Percentiles rank a stretch among this genome's conserved stretches.
Conservation (phyloP, 30 jellyfish, hydroid and myxozoan species). For the Aurelia sp. region DNA sequence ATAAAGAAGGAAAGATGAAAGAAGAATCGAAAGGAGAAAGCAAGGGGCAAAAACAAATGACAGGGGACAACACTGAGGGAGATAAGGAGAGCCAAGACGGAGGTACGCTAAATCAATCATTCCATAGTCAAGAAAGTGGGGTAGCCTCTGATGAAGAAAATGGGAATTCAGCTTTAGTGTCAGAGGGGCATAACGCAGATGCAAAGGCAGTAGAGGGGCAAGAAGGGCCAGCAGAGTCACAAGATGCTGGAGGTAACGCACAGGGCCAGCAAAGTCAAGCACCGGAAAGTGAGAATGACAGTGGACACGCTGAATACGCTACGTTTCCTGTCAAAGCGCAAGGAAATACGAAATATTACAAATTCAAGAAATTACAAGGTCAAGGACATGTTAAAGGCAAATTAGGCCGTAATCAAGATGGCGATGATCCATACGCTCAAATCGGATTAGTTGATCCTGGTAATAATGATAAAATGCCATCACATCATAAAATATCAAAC, state of each 20-base stretch:
- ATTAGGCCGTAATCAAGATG: background rate
- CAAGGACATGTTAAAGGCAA: conserved; percentile 39
- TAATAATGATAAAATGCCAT: conserved; percentile 57
- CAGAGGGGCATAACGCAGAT: background rate
- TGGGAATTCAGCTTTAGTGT: conserved; percentile 11
- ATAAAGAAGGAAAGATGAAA: conserved; percentile 17
- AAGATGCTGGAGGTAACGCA: conserved; percentile 34
- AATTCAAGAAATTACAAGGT: conserved; percentile 39
- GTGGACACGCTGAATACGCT: conserved; percentile 45
- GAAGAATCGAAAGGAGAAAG: conserved; percentile 30
- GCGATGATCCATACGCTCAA: conserved; percentile 79
- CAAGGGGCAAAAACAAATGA: conserved; percentile 31
- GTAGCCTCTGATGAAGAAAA: conserved; percentile 16
- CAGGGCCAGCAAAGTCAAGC: conserved; percentile 37
- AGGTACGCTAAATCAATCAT: conserved; percentile 48
- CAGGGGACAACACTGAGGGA: conserved; percentile 34
- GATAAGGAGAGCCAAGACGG: conserved; percentile 38
- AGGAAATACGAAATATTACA: conserved; percentile 40
- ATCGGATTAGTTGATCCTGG: conserved; percentile 82
- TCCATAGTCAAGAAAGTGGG: conserved; percentile 28
- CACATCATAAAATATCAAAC: conserved; percentile 61
- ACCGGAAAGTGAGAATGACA: conserved; percentile 44
- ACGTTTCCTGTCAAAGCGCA: conserved; percentile 48
- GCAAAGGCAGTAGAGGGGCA: background rate
- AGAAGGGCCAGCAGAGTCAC: conserved; percentile 3